These are phyloP conservation scores for Clarias batrachus DNA, from an alignment of 2,113 vertebrate species.

Conservation along the genomic window DNA sequence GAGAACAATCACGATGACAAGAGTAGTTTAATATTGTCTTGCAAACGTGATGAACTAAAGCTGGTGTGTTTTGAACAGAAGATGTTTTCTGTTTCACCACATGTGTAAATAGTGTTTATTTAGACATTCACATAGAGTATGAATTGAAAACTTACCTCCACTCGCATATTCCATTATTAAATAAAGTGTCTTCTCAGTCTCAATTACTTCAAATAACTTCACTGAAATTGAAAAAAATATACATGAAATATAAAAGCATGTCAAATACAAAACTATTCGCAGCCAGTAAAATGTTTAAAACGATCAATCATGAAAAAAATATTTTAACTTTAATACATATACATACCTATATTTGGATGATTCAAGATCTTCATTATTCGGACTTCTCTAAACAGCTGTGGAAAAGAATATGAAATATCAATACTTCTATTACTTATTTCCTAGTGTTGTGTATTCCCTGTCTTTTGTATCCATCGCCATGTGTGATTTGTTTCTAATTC, in stretches of 20 bases:
- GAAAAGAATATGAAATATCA: constrained; percentile 58
- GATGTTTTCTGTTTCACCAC: background rate
- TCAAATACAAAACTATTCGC: background rate
- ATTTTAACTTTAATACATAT: background rate
- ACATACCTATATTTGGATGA: constrained; percentile 95
- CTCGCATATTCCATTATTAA: constrained; percentile 54
- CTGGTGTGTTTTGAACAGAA: background rate
- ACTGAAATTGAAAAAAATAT: constrained; percentile 16
- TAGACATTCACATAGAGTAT: background rate
- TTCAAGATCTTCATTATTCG: constrained; percentile 98
- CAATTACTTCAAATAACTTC: constrained; percentile 53
- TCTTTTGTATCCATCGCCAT: background rate
- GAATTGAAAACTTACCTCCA: constrained; percentile 42
- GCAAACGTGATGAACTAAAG: background rate
- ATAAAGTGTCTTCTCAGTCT: constrained; percentile 51
- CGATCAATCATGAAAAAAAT: background rate
- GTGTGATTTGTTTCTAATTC: background rate
- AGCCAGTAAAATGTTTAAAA: background rate
- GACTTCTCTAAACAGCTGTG: constrained; percentile 96
- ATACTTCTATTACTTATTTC: background rate
- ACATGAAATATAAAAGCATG: background rate
- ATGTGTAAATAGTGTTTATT: background rate
- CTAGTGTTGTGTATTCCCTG: background rate
- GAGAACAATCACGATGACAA: background rate
- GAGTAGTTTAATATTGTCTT: background rate